These are phyloP conservation scores for Pemphredon lugubris DNA, from an alignment of 2,888 invertebrate genomes.

Conservation along the genomic window DNA sequence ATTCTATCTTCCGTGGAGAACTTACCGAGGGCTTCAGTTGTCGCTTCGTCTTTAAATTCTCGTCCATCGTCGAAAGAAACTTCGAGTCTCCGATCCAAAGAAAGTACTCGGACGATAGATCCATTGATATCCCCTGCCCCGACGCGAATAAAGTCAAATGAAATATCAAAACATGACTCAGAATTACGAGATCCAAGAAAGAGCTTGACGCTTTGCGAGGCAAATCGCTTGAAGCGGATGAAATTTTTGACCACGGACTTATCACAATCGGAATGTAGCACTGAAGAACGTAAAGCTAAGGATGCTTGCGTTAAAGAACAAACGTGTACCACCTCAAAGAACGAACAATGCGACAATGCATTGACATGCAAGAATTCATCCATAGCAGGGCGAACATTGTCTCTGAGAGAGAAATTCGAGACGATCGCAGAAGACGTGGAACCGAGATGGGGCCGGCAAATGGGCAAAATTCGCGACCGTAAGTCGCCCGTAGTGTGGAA, in stretches of 20 bases:
- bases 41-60: not conserved
- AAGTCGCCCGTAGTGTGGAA: conserved; percentile 68
- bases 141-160: not conserved
- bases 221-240: conserved; percentile 60
- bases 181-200: conserved; percentile 3
- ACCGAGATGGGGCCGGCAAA: conserved; percentile 60
- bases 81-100: not conserved
- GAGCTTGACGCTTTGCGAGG: conserved; percentile 33
- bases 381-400: conserved; percentile 63
- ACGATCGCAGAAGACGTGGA: conserved; percentile 71
- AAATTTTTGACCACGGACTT: conserved; percentile 50
- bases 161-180: not conserved
- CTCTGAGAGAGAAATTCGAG: conserved; percentile 73
- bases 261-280: conserved; percentile 22
- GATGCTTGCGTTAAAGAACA: too few relatives aligned
- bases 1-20: conserved; percentile 40
- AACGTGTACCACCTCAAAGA: too few relatives aligned
- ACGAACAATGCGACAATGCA: conserved; percentile 10
- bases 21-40: conserved; percentile 16
- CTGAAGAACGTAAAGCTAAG: conserved; percentile 12
- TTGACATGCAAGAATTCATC: conserved; percentile 38
- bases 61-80: not conserved
- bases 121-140: not conserved
- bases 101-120: not conserved
- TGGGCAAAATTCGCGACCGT: conserved; percentile 66